Evolutionary conservation across 2,888 invertebrate species (phyloP).

Genomic region (Callyntrura guangdongensis): DNA sequence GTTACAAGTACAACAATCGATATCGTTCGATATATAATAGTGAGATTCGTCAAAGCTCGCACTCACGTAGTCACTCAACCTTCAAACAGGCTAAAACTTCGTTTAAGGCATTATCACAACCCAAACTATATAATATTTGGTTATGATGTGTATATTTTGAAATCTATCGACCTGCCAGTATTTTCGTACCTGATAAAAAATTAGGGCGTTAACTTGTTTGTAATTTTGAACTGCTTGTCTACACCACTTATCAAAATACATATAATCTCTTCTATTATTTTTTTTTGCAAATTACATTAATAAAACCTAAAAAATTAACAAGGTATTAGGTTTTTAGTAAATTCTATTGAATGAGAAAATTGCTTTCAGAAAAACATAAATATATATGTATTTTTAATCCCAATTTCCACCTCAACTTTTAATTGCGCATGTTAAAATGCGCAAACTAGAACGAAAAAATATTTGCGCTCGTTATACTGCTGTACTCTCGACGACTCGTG

Average conservation of each 20-base stretch:
- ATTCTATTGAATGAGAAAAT: background rate
- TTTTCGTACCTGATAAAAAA: background rate
- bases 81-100: background rate
- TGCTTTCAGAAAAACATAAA: background rate
- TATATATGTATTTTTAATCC: background rate
- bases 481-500: no score
- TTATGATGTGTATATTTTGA: background rate
- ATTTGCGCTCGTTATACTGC: no score
- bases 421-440: background rate
- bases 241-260: background rate
- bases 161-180: background rate
- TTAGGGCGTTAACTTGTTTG: conserved; percentile 16
- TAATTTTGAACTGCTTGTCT: background rate
- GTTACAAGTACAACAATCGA: background rate
- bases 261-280: background rate
- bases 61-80: background rate
- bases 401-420: background rate
- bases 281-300: background rate
- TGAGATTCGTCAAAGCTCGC: background rate
- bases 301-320: background rate
- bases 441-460: background rate
- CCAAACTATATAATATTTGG: no score
- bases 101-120: background rate
- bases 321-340: background rate
- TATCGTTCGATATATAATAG: background rate